phyloP scores from a whole-genome alignment of 2,797 vertebrate genomes.

The Notolabrus celidotus region DNA sequence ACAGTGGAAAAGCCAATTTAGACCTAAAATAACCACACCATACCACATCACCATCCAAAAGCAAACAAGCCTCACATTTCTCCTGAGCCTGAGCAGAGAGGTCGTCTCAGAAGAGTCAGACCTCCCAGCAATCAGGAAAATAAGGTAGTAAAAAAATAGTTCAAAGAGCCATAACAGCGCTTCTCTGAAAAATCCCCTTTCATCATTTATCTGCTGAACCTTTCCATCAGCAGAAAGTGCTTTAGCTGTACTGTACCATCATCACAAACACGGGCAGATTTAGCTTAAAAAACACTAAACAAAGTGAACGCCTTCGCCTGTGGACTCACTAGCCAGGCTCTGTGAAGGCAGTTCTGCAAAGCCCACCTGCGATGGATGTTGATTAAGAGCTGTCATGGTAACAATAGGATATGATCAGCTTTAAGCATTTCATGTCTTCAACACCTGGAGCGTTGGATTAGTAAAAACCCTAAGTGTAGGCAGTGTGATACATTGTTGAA shows the following conservation, averaged over 20 bases:
- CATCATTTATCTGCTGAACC: conserved; percentile 84
- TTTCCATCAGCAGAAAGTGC: conserved; percentile 82
- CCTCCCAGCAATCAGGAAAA: conserved; percentile 81
- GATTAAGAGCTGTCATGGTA: conserved; percentile 71
- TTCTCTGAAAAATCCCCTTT: conserved; percentile 81
- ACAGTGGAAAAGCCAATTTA: conserved; percentile 25
- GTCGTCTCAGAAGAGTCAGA: conserved; percentile 65
- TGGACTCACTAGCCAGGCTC: conserved; percentile 31
- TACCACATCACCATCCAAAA: conserved; percentile 43
- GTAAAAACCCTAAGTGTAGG: conserved; percentile 62
- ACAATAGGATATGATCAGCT: conserved; percentile 62
- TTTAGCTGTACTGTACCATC: conserved; percentile 64
- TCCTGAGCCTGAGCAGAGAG: conserved; percentile 38
- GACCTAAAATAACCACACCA: conserved; percentile 36
- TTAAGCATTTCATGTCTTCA: conserved; percentile 59
- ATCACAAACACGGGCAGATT: conserved; percentile 78
- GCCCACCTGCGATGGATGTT: conserved; percentile 54
- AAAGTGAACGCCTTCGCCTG: conserved; percentile 31
- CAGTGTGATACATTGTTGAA: conserved; percentile 73
- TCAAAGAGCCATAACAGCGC: conserved; percentile 79
- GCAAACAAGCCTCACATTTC: conserved; percentile 61
- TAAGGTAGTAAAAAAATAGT: conserved; percentile 80
- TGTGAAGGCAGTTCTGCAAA: conserved; percentile 47
- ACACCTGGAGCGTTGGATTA: conserved; percentile 71
- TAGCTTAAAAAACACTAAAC: conserved; percentile 29